Evolutionary conservation across 2,888 invertebrate species (phyloP).

Genomic region (Crioceris asparagi): DNA sequence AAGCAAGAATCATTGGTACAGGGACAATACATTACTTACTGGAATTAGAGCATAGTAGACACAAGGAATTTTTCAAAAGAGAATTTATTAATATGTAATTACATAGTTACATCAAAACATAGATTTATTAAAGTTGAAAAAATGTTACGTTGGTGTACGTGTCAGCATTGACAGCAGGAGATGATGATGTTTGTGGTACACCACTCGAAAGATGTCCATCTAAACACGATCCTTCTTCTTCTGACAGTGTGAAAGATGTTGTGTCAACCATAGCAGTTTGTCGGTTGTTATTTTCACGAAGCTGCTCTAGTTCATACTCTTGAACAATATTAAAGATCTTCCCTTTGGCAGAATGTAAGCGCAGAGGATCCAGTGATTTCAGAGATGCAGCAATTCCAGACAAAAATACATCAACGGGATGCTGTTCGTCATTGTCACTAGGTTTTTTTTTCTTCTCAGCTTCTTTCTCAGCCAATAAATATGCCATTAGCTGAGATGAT

Average conservation of each 20-base stretch:
- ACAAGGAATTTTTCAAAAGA: too few species aligned
- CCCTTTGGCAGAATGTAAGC: conserved; percentile 14
- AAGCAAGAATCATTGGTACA: too few species aligned
- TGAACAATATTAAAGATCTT: conserved; percentile 17
- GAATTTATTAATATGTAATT: too few species aligned
- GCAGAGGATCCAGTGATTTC: conserved; percentile 15
- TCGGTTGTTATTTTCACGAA: conserved; percentile 5
- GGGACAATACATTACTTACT: too few species aligned
- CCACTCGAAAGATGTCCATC: too few species aligned
- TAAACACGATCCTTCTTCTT: conserved; percentile 1
- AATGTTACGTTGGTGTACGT: too few species aligned
- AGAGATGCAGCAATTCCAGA: conserved; percentile 16
- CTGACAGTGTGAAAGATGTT: neutral
- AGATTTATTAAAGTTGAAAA: too few species aligned
- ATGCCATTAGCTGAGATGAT: conserved; percentile 18
- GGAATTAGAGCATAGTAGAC: too few species aligned
- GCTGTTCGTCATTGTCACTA: conserved; percentile 6
- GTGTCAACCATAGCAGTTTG: neutral
- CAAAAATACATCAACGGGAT: conserved; percentile 21
- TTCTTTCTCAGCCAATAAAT: conserved; percentile 20
- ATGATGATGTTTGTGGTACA: too few species aligned
- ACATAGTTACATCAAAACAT: too few species aligned
- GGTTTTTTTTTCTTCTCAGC: conserved; percentile 8
- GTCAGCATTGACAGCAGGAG: too few species aligned
- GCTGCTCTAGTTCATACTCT: conserved; percentile 8